Base-by-base conservation (phyloP, 2,113 vertebrate species). In the Camarhynchus parvulus region DNA sequence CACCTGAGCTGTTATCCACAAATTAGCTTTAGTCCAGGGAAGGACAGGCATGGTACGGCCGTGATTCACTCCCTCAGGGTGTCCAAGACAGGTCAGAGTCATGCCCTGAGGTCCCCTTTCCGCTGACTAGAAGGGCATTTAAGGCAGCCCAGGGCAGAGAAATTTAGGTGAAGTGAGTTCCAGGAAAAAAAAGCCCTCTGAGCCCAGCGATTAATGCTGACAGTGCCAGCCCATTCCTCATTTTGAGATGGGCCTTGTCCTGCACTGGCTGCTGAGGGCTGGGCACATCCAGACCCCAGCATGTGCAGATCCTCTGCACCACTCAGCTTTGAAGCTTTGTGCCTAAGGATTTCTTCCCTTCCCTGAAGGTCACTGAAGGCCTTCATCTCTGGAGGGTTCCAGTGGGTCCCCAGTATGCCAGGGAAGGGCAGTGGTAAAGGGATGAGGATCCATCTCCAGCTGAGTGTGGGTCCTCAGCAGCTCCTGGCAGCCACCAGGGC, bases 161-260 rank as follows among this genome's bases (percentile, higher is more conserved):
- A 73, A 68, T 85, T 72, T 79, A 79, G 39, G 20, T 23, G 70
- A 84, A 58, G n/a, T 50, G 19, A 68, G 23, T 25, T 25, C 35
- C 16, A n/a, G 67, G 35, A 58, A 31, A 22, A 22, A 49, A 76
- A 66, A 74, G 12, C 15, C 52, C 18, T 68, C 68, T 30, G 46
- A 84, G 39, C n/a, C 17, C 12, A 22, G 6, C 75, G 74, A 75
- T 55, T 85, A 72, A 88, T 84, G 25, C 15, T 59, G 56, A 16
- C 55, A 70, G 22, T 3, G 58, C 9, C 81, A 81, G 11, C 30
- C 19, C 30, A 15, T 59, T 64, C 31, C 72, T 88, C 33, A 52
- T 52, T 72, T 72, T 0, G 0, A 63, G 35, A 3, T 2, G 1
- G 0, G 19, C 13, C n/a, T 24, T 3, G 7, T 52, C 30, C 53